A percentile compares a stretch with the other conserved stretches of the same genome.
phyloP scores from a whole-genome alignment of 2,888 invertebrate species.

The Ectropis crepuscularia region DNA sequence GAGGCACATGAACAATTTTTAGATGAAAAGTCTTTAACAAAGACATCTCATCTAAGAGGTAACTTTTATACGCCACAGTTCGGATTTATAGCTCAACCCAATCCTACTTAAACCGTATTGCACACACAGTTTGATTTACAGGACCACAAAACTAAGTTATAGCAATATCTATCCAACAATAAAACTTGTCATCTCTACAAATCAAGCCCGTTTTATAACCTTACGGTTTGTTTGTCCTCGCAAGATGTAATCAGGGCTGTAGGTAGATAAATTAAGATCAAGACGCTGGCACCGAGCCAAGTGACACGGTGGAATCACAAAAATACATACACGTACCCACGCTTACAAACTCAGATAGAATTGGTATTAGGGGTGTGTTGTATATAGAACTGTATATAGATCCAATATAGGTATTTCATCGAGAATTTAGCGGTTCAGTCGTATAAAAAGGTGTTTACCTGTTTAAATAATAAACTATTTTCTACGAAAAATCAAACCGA shows the following conservation, averaged over 20 bases:
- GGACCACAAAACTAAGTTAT: constrained; percentile 32
- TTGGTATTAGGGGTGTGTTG: not conserved
- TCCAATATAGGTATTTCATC: too few species aligned
- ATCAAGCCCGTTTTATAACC: constrained; percentile 45
- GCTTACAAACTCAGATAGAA: not conserved
- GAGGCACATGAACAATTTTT: too few species aligned
- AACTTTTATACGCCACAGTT: constrained; percentile 13
- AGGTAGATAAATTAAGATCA: constrained; percentile 52
- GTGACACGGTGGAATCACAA: constrained; percentile 50
- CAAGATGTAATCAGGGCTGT: constrained; percentile 44
- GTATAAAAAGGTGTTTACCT: too few species aligned
- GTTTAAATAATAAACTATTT: too few species aligned
- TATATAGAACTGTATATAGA: not conserved
- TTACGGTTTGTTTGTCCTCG: constrained; percentile 46
- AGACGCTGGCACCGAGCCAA: constrained; percentile 65
- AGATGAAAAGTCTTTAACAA: not conserved
- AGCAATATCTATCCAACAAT: constrained; percentile 40
- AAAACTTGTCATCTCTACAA: constrained; percentile 38
- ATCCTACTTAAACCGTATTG: constrained; percentile 12
- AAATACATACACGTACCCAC: constrained; percentile 40
- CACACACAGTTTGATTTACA: constrained; percentile 25
- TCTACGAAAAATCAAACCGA: too few species aligned
- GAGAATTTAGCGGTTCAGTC: too few species aligned
- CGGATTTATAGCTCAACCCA: constrained; percentile 6
- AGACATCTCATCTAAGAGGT: constrained; percentile 19